Evolutionary conservation across 2,888 invertebrate species (phyloP).

Genomic region (Zootermopsis nevadensis): DNA sequence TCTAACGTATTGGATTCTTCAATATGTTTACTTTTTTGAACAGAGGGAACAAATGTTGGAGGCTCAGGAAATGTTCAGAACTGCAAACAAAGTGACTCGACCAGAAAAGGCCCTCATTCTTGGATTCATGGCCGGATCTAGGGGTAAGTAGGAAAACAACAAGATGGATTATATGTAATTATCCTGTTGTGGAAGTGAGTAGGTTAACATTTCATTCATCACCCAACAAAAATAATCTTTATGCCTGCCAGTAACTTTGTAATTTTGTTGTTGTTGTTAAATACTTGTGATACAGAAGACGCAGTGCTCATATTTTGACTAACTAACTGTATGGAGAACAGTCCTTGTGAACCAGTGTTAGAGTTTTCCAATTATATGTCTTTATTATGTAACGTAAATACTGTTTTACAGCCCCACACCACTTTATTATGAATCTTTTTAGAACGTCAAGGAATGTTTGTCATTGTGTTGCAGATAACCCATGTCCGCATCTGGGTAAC

Average conservation of each 20-base stretch:
- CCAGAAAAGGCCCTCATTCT: slow-evolving; percentile 97
- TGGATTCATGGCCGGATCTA: slow-evolving; percentile 98
- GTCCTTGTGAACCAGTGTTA: too few relatives aligned
- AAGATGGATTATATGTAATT: not conserved
- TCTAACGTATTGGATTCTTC: not conserved
- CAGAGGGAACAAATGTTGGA: slow-evolving; percentile 96
- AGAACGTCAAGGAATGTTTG: not conserved
- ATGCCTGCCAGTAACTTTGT: too few relatives aligned
- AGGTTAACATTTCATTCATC: not conserved
- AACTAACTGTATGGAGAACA: too few relatives aligned
- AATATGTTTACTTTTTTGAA: slow-evolving; percentile 53
- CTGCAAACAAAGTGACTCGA: slow-evolving; percentile 94
- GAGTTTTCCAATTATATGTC: too few relatives aligned
- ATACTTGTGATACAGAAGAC: too few relatives aligned
- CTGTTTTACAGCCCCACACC: too few relatives aligned
- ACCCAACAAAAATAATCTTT: too few relatives aligned
- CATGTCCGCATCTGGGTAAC: slow-evolving; percentile 96
- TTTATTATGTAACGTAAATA: too few relatives aligned
- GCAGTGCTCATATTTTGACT: too few relatives aligned
- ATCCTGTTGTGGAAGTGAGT: not conserved
- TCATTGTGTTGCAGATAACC: slow-evolving; percentile 78
- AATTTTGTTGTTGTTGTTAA: too few relatives aligned
- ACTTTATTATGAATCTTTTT: too few relatives aligned
- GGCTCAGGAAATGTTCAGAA: slow-evolving; percentile 97
- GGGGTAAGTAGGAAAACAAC: slow-evolving; percentile 76